Percentiles rank a stretch among this genome's conserved stretches.
Conservation (phyloP, 2,888 invertebrate genomes). For the Cryptocephalus moraei region DNA sequence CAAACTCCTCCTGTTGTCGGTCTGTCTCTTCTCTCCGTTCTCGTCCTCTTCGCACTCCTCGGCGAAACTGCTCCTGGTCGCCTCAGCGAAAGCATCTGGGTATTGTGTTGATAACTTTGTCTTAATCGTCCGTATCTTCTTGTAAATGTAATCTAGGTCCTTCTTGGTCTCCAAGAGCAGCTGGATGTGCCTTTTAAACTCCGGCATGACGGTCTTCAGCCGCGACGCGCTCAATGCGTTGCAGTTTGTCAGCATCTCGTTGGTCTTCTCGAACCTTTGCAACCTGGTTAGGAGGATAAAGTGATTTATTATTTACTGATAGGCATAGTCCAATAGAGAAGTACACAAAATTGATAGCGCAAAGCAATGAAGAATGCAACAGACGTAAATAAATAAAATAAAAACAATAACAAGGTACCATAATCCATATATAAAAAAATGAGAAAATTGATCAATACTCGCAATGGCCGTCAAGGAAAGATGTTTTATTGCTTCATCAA, state of each 20-base stretch:
- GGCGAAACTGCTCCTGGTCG: constrained; percentile 35
- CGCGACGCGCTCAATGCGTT: constrained; percentile 86
- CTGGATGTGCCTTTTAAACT: constrained; percentile 85
- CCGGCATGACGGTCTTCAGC: constrained; percentile 72
- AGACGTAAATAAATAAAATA: background rate
- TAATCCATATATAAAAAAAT: too few relatives aligned
- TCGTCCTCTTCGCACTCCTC: constrained; percentile 35
- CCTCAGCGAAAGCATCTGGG: constrained; percentile 55
- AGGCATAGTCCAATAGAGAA: background rate
- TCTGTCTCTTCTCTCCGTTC: constrained; percentile 10
- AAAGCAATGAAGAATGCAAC: background rate
- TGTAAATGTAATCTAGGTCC: constrained; percentile 89
- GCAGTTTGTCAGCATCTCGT: constrained; percentile 97
- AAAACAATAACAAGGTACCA: too few relatives aligned
- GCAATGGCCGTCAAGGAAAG: too few relatives aligned
- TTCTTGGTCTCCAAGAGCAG: constrained; percentile 84
- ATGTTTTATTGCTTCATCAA: too few relatives aligned
- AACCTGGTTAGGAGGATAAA: constrained; percentile 51
- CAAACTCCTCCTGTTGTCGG: constrained; percentile 20
- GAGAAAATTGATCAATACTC: too few relatives aligned
- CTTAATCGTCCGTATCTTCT: constrained; percentile 77
- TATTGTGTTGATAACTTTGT: constrained; percentile 62
- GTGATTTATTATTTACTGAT: background rate
- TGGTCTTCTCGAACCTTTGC: constrained; percentile 95
- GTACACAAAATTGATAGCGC: too few relatives aligned